These are phyloP conservation scores for Cephalopterus ornatus DNA, from an alignment of 2,113 vertebrate species.

Conservation along the genomic window DNA sequence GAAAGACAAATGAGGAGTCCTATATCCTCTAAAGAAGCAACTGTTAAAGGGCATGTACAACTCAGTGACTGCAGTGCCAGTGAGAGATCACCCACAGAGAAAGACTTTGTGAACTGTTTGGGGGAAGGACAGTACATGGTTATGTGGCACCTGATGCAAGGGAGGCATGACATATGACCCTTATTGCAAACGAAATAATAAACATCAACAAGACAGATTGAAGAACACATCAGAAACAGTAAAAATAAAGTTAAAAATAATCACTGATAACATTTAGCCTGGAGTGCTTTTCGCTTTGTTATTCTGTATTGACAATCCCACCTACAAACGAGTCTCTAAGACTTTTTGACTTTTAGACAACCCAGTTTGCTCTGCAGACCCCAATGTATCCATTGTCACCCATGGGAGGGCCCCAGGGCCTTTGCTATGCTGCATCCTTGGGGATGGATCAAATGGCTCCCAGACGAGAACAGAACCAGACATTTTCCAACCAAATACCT, in stretches of 20 bases:
- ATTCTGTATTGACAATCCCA: slow-evolving; percentile 47
- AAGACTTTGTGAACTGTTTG: background rate
- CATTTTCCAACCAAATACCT: slow-evolving; percentile 67
- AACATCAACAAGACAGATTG: slow-evolving; percentile 63
- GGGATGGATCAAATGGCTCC: slow-evolving; percentile 51
- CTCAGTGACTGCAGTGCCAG: background rate
- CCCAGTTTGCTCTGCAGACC: background rate
- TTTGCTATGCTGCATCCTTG: background rate
- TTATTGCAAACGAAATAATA: slow-evolving; percentile 6
- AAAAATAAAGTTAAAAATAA: slow-evolving; percentile 57
- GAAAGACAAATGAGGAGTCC: background rate
- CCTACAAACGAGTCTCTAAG: slow-evolving; percentile 33
- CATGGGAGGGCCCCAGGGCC: slow-evolving; percentile 33
- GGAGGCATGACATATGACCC: slow-evolving; percentile 50
- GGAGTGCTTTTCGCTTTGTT: slow-evolving; percentile 45
- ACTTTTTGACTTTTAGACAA: slow-evolving; percentile 48
- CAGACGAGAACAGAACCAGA: slow-evolving; percentile 64
- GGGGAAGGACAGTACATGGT: background rate
- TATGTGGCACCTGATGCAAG: slow-evolving; percentile 41
- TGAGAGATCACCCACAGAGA: background rate
- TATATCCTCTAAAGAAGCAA: background rate
- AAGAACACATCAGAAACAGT: slow-evolving; percentile 62
- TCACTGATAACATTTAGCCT: slow-evolving; percentile 50
- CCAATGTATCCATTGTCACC: slow-evolving; percentile 23
- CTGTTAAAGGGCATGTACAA: background rate